A percentile compares a stretch with the other conserved stretches of the same genome.
phyloP scores from a whole-genome alignment of 2,113 vertebrate genomes.

The Microcebus lehilahytsara region DNA sequence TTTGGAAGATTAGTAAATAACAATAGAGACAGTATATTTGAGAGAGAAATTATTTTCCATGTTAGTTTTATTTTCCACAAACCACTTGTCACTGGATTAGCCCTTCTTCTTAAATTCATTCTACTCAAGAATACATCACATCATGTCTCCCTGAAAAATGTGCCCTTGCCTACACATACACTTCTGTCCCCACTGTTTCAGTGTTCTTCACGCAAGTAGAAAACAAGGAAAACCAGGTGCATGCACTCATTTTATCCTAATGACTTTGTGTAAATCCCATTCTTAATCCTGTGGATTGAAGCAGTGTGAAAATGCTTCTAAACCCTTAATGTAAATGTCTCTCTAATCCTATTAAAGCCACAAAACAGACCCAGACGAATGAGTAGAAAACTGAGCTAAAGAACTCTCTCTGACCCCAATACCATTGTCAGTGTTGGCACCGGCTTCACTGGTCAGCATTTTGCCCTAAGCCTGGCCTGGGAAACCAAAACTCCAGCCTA shows the following conservation, averaged over 20 bases:
- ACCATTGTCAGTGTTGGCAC: constrained; percentile 59
- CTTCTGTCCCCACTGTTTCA: not conserved
- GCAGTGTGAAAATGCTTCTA: constrained; percentile 77
- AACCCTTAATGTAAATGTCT: constrained; percentile 79
- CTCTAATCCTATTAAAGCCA: constrained; percentile 79
- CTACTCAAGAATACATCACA: not conserved
- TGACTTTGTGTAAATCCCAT: constrained; percentile 62
- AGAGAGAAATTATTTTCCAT: not conserved
- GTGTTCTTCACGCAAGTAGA: constrained; percentile 1
- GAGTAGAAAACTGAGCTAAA: constrained; percentile 76
- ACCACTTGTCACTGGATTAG: not conserved
- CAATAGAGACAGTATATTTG: not conserved
- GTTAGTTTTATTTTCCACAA: constrained; percentile 9
- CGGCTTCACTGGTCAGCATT: constrained; percentile 44
- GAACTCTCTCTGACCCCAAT: constrained; percentile 69
- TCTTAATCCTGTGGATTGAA: constrained; percentile 68
- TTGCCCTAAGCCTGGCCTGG: constrained; percentile 21
- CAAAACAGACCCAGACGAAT: constrained; percentile 76
- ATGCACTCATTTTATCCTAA: constrained; percentile 70
- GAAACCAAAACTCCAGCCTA: not conserved
- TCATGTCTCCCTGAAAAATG: not conserved
- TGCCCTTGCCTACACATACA: not conserved
- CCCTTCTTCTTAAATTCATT: not conserved
- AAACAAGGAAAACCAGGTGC: constrained; percentile 66
- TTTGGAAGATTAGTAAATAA: not conserved